Evolutionary conservation across 2,797 vertebrate species (phyloP).

Genomic region (Sphenopsis melanotis): DNA sequence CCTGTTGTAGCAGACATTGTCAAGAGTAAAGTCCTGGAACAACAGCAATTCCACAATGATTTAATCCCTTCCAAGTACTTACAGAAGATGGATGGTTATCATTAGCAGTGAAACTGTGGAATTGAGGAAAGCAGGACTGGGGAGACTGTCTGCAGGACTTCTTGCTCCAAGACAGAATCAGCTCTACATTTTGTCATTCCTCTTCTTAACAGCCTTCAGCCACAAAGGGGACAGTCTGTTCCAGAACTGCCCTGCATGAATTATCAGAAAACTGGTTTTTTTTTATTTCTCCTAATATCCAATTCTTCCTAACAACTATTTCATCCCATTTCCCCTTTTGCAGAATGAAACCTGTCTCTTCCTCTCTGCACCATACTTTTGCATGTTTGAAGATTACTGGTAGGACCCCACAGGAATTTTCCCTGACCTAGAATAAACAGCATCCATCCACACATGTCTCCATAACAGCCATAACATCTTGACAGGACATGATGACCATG

Average conservation of each 20-base stretch:
- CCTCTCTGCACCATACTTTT: background rate
- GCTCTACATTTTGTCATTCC: background rate
- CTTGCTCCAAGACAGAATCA: background rate
- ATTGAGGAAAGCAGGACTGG: background rate
- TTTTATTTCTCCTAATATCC: background rate
- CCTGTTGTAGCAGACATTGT: background rate
- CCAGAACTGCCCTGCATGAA: background rate
- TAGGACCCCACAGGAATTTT: background rate
- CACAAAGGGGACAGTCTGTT: background rate
- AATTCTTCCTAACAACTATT: background rate
- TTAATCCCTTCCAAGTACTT: background rate
- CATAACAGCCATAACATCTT: background rate
- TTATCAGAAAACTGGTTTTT: background rate
- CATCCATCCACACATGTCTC: background rate
- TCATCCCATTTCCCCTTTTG: background rate
- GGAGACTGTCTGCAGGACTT: background rate
- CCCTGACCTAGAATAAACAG: background rate
- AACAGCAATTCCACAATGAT: background rate
- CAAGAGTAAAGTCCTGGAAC: background rate
- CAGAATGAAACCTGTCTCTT: background rate
- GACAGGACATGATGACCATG: background rate
- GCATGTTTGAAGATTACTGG: background rate
- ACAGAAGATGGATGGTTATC: background rate
- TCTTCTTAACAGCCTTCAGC: background rate
- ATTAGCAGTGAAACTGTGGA: background rate